phyloP scores from a whole-genome alignment of 1,140 invertebrate genomes.

The Colletes latitarsis region DNA sequence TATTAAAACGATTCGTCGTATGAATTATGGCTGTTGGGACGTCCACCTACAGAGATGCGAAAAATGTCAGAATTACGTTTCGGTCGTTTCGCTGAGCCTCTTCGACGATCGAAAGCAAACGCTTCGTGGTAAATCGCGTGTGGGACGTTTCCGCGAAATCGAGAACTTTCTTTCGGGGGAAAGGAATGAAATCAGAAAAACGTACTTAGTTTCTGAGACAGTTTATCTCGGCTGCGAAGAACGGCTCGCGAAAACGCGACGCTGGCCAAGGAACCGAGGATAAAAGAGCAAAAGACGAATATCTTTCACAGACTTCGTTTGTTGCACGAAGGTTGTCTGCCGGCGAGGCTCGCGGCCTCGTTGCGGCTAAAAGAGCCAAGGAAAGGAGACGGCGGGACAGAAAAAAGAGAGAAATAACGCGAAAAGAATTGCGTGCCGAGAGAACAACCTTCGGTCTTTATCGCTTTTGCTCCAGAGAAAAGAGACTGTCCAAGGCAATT shows the following conservation, averaged over 20 bases:
- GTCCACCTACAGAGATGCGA: no score
- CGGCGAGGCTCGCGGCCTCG: conserved; percentile 74
- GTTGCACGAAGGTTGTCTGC: conserved; percentile 78
- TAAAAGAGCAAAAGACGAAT: conserved; percentile 52
- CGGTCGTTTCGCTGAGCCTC: no score
- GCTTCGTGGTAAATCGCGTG: no score
- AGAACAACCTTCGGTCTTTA: conserved; percentile 64
- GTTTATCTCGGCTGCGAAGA: neutral
- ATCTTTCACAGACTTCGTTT: conserved; percentile 64
- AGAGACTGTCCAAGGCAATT: conserved; percentile 27
- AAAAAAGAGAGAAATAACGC: conserved; percentile 59
- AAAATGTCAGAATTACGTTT: no score
- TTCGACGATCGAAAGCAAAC: no score
- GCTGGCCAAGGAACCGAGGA: conserved; percentile 38
- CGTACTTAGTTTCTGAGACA: neutral
- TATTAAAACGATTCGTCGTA: no score
- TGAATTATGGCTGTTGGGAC: neutral
- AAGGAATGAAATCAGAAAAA: no score
- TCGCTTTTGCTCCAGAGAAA: conserved; percentile 41
- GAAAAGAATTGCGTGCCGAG: conserved; percentile 66
- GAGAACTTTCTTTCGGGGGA: no score
- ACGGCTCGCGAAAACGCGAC: neutral
- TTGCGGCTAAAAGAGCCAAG: conserved; percentile 68
- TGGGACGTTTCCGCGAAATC: no score
- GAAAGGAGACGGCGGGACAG: conserved; percentile 57